A percentile compares a stretch with the other conserved stretches of the same genome.
Conservation (phyloP, 2,113 vertebrate species). For the Tiliqua scincoides region DNA sequence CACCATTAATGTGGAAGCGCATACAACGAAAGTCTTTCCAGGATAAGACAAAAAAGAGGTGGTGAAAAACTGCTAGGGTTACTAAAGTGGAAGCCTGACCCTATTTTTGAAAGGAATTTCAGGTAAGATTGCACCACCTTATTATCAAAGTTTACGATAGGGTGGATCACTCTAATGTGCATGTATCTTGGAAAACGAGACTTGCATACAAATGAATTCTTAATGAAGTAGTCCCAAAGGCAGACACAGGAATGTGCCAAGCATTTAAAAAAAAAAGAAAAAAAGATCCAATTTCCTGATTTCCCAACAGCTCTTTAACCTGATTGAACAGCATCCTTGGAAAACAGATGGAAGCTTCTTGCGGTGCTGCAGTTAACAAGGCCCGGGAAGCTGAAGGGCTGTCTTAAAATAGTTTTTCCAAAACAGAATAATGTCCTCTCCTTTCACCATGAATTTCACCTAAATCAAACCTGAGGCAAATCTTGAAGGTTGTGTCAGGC, state of each 20-base stretch:
- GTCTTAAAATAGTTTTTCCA: background rate
- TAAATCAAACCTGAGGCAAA: background rate
- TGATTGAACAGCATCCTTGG: constrained; percentile 7
- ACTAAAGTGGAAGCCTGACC: constrained; percentile 57
- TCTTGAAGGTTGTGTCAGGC: background rate
- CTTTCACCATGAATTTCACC: background rate
- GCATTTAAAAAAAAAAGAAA: constrained; percentile 5
- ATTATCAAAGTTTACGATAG: constrained; percentile 70
- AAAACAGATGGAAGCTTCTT: background rate
- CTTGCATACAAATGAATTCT: constrained; percentile 64
- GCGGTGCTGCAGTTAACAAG: background rate
- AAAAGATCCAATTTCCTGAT: constrained; percentile 39
- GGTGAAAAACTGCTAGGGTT: constrained; percentile 58
- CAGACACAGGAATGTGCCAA: constrained; percentile 66
- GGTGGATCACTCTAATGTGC: constrained; percentile 60
- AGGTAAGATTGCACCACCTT: constrained; percentile 55
- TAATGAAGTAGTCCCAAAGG: constrained; percentile 62
- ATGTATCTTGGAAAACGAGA: constrained; percentile 60
- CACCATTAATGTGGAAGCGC: constrained; percentile 47
- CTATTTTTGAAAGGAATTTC: constrained; percentile 55
- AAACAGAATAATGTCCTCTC: background rate
- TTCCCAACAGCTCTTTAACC: constrained; percentile 54
- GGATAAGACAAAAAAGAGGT: constrained; percentile 34
- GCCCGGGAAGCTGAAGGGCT: background rate
- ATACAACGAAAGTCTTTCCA: constrained; percentile 58